phyloP scores from a whole-genome alignment of 2,113 vertebrate genomes.

The Cephalopholis sonnerati region DNA sequence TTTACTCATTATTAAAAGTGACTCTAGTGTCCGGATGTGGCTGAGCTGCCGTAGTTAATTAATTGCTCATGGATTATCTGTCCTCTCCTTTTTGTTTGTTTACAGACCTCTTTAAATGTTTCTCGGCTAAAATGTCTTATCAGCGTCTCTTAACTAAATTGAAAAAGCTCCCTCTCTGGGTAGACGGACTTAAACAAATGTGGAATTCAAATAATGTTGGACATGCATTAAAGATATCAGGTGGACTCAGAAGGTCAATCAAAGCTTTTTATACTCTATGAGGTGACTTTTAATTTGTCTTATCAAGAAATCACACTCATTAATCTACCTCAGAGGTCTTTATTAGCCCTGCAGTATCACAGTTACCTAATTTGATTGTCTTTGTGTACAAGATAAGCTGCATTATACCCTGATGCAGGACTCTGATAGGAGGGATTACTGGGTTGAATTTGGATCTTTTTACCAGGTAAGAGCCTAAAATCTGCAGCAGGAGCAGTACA shows the following conservation, averaged over 20 bases:
- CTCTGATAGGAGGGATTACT: constrained; percentile 37
- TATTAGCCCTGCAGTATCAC: constrained; percentile 29
- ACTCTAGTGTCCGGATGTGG: constrained; percentile 64
- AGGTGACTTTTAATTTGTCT: constrained; percentile 55
- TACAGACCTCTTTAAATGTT: constrained; percentile 75
- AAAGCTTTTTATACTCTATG: constrained; percentile 29
- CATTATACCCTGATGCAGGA: constrained; percentile 46
- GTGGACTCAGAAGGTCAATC: constrained; percentile 27
- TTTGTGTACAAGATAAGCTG: constrained; percentile 64
- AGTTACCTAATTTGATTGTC: constrained; percentile 43
- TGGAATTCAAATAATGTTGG: constrained; percentile 58
- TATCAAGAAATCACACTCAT: constrained; percentile 61
- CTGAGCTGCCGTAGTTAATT: constrained; percentile 69
- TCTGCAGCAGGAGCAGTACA: neutral
- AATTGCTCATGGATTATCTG: constrained; percentile 86
- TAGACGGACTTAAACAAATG: constrained; percentile 55
- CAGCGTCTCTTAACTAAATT: constrained; percentile 79
- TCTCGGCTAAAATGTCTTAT: constrained; percentile 71
- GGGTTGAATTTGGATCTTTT: neutral
- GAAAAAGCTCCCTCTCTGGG: constrained; percentile 56
- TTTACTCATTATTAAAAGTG: constrained; percentile 76
- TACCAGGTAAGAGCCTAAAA: neutral
- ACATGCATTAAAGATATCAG: constrained; percentile 47
- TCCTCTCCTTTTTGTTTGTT: constrained; percentile 80
- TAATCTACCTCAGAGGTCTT: constrained; percentile 54